phyloP scores from a whole-genome alignment of 2,113 vertebrate genomes.

The Hypanus sabinus region DNA sequence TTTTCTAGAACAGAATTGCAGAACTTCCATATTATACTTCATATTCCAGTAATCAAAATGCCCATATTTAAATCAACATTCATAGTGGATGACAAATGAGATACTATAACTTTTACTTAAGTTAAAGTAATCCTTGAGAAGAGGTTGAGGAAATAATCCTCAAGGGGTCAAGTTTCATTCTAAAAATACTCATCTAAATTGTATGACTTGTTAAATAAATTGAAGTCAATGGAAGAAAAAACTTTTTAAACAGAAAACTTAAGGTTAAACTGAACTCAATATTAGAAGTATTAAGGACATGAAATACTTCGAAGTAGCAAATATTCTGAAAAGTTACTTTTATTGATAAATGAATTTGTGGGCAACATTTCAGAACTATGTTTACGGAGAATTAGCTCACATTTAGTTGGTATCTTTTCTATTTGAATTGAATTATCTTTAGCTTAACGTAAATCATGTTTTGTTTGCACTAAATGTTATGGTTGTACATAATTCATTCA shows the following conservation, averaged over 20 bases:
- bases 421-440: background rate
- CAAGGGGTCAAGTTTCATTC: background rate
- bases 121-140: background rate
- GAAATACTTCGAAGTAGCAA: background rate
- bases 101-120: background rate
- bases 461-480: background rate
- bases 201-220: background rate
- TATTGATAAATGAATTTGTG: background rate
- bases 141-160: background rate
- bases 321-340: background rate
- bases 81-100: background rate
- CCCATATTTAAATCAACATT: background rate
- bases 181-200: background rate
- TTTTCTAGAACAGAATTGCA: background rate
- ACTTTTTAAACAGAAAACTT: too few species aligned
- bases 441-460: background rate
- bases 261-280: background rate
- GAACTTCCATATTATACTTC: background rate
- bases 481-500: background rate
- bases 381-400: background rate
- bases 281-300: background rate
- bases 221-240: background rate
- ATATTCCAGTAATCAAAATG: too few species aligned
- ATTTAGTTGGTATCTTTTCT: background rate
- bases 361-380: background rate